Evolutionary conservation across 2,113 vertebrate species (phyloP).

Genomic region (Ploceus nigricollis): DNA sequence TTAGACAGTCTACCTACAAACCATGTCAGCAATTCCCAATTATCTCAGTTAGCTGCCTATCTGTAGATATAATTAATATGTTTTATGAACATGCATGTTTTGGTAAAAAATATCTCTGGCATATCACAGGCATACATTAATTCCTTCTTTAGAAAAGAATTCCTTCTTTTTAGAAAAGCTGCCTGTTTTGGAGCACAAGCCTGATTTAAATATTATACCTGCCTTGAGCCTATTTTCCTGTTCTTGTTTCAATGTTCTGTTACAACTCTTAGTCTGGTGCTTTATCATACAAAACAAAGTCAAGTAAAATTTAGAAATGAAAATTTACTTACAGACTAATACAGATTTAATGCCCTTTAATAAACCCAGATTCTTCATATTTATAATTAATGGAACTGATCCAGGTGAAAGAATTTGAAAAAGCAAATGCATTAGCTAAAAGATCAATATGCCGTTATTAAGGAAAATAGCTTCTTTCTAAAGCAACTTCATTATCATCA

Average conservation of each 20-base stretch:
- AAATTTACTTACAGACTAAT: background rate
- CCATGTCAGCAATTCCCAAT: background rate
- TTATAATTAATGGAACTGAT: background rate
- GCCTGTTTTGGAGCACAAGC: background rate
- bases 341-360: background rate
- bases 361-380: background rate
- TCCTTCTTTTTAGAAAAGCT: background rate
- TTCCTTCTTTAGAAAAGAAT: background rate
- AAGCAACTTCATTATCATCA: background rate
- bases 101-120: background rate
- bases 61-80: background rate
- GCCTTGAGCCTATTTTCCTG: background rate
- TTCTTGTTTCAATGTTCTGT: background rate
- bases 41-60: background rate
- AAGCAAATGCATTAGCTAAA: background rate
- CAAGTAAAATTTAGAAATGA: background rate
- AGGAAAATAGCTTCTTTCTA: background rate
- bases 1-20: background rate
- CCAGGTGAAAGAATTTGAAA: background rate
- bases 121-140: background rate
- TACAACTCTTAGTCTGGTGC: background rate
- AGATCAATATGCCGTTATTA: background rate
- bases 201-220: background rate
- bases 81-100: background rate
- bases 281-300: background rate